phyloP scores from a whole-genome alignment of 53 echinoderm and acorn worm species.

The Temnopleurus reevesii region DNA sequence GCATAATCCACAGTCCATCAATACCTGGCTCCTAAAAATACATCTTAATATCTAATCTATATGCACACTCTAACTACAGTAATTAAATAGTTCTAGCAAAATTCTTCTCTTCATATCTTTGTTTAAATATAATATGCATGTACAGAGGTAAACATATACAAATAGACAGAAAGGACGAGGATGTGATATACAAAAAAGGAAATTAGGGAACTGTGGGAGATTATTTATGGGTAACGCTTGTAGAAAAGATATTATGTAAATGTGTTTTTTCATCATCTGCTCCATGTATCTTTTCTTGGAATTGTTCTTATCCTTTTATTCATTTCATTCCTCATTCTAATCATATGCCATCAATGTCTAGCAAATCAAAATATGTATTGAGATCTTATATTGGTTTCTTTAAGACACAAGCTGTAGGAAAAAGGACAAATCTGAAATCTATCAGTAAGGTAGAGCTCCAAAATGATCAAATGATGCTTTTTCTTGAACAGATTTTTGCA shows the following conservation, averaged over 20 bases:
- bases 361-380: too few species aligned
- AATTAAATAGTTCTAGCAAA: constrained; percentile 54
- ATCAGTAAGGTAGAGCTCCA: too few species aligned
- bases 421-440: too few species aligned
- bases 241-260: not conserved
- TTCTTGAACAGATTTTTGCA: too few species aligned
- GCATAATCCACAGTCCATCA: constrained; percentile 35
- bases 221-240: not conserved
- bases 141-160: constrained; percentile 61
- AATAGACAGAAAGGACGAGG: not conserved
- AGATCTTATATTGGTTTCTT: too few species aligned
- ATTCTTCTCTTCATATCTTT: constrained; percentile 39
- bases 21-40: constrained; percentile 26
- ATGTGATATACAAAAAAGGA: not conserved
- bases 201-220: not conserved
- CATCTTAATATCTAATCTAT: constrained; percentile 39
- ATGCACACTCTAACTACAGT: constrained; percentile 54
- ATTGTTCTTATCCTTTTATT: not conserved
- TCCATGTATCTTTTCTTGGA: too few species aligned
- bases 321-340: too few species aligned
- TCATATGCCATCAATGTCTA: too few species aligned
- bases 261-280: too few species aligned
- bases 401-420: too few species aligned
- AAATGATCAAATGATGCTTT: too few species aligned
- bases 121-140: constrained; percentile 63